Base-by-base conservation (phyloP, 2,797 vertebrate species). In the Phrynocephalus vlangalii region DNA sequence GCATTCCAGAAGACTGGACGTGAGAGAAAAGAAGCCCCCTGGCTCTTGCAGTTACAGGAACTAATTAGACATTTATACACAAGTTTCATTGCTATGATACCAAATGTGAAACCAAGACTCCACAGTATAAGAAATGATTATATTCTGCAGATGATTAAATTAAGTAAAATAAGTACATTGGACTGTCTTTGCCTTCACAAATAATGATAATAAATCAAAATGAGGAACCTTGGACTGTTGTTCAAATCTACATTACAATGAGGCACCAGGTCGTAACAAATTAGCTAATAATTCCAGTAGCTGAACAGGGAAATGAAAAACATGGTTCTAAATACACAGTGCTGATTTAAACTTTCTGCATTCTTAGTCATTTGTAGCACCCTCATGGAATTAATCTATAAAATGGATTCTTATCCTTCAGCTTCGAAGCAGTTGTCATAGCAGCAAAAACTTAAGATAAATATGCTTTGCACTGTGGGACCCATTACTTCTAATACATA, bases 21-120 rank as follows among this genome's bases (percentile, higher is more conserved):
- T 75, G 86, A 75, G 6, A 48, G 60, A 18, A 24, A 15, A 88
- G 48, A 83, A 66, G 22, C 18, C 50, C 79, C 70, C 71, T 15
- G 85, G 89, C 83, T 86, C 63, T n/a, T 38, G 38, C 79, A 88
- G 85, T 89, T 92, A 89, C 7, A 87, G 89, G 83, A 94, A 86
- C 79, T 88, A 91, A 91, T 89, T 83, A 87, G 77, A 79, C 70
- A 90, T 89, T 90, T 72, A 90, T 16, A 76, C 30, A 63, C 79
- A 91, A 91, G 30, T 60, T 26, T 84, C 30, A 5, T 18, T 82
- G 80, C 72, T 24, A 87, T 50, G 78, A 26, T 22, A 83, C 83
- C 87, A 92, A 94, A 89, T 88, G 83, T 84, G 90, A 87, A 1
- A 89, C 83, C 30, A 91, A 85, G 66, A 83, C 28, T 89, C 82